Percentiles rank a stretch among this genome's conserved stretches.
These are phyloP conservation scores for Drosophila takahashii DNA, from an alignment of 1,140 invertebrate species.

Conservation along the genomic window DNA sequence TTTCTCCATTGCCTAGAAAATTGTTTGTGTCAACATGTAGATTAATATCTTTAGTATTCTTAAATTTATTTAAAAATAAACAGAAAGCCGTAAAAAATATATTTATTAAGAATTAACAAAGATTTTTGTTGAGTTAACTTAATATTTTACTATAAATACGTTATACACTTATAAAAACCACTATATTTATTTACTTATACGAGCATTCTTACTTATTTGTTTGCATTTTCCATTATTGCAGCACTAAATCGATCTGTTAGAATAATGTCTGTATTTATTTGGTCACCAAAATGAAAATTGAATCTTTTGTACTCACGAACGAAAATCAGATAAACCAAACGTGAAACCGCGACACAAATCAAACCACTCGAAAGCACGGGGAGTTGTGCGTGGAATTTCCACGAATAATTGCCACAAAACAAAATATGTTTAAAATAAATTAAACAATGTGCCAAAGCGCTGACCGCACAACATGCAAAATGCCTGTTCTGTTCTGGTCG, in stretches of 20 bases:
- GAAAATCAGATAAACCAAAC: constrained; percentile 40
- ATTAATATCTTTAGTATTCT: no score
- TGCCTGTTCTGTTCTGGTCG: constrained; percentile 35
- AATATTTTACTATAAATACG: neutral
- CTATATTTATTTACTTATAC: neutral
- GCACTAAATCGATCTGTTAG: constrained; percentile 20
- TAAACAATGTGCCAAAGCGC: constrained; percentile 71
- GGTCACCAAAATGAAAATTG: constrained; percentile 32
- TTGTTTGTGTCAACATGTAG: no score
- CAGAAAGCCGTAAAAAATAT: no score
- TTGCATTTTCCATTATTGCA: constrained; percentile 10
- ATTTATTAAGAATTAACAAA: no score
- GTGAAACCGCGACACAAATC: constrained; percentile 58
- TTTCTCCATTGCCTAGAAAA: no score
- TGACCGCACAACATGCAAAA: constrained; percentile 60
- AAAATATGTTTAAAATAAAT: constrained; percentile 72
- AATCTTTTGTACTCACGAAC: constrained; percentile 29
- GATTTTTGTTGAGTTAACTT: neutral
- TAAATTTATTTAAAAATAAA: no score
- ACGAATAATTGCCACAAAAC: constrained; percentile 63
- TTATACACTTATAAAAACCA: neutral
- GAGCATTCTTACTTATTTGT: neutral
- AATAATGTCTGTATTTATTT: constrained; percentile 18
- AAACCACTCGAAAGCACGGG: constrained; percentile 36
- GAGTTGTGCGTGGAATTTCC: constrained; percentile 8